phyloP scores from a whole-genome alignment of 2,797 vertebrate genomes.

The Eidolon dupreanum region DNA sequence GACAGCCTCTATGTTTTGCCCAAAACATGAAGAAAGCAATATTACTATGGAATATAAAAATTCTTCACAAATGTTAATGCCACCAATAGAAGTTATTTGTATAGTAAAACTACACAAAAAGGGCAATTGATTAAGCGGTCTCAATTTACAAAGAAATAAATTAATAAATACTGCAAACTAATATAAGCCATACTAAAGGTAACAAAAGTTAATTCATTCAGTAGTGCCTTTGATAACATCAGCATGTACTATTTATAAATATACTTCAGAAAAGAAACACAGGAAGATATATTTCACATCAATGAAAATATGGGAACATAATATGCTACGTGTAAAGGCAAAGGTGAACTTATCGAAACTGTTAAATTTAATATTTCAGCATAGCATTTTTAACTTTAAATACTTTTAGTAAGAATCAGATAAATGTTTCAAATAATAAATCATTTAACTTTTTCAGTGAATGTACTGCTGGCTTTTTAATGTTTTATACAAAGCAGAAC shows the following conservation, averaged over 20 bases:
- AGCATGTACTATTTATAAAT: neutral
- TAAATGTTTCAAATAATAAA: neutral
- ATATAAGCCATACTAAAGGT: neutral
- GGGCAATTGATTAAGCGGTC: neutral
- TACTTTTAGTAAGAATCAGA: neutral
- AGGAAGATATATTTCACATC: neutral
- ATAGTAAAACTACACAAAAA: neutral
- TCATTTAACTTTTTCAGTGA: conserved; percentile 15
- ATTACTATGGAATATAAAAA: conserved; percentile 25
- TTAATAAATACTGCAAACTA: neutral
- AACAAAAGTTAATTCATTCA: neutral
- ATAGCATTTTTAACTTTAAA: neutral
- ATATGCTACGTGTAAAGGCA: conserved; percentile 16
- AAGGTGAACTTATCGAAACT: neutral
- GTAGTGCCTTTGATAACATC: neutral
- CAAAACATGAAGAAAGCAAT: neutral
- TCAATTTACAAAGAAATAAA: neutral
- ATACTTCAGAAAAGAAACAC: conserved; percentile 21
- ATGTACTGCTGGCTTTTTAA: conserved; percentile 19
- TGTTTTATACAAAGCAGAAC: neutral
- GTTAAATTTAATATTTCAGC: neutral
- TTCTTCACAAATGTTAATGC: neutral
- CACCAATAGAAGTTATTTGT: neutral
- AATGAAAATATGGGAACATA: conserved; percentile 25
- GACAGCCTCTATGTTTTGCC: neutral